Base-by-base conservation (phyloP, 1,140 invertebrate species). In the Anastatus disparis region DNA sequence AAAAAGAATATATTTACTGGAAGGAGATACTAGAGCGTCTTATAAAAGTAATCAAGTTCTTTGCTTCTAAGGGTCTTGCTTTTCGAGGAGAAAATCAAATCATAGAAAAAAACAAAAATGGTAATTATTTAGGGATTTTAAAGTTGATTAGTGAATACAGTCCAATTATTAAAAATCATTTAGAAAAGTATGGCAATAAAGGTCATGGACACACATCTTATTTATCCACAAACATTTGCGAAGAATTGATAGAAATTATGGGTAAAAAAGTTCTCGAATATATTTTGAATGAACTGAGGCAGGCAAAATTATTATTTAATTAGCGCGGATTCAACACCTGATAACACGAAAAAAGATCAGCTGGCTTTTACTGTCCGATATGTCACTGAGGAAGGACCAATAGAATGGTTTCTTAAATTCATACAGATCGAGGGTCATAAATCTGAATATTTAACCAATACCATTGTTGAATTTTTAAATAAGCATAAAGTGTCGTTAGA, bases 271-370 rank as follows among this genome's bases (percentile, higher is more conserved):
- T 79, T 3, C 24, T 72, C 44, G 48, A 71, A 22, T 55, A 61
- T 63, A 75, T 81, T 71, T 20, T 73, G 12, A 40, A 59, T 31
- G 73, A 77, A 64, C 7, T 81, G 26, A 77, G 75, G 75, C 29
- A 48, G 62, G 67, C 77, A 48, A 17, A 81, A 79, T 73, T 84
- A 82, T 72, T 84, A 75, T 74, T 77, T 75, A 15, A 74, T 81
- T 81, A 80, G 15, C 78, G 84, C 78, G 31, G 79, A 59, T 73
- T 75, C 3, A 79, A 85, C 70, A 67, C 78, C 44, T n/a, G n/a
- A 48, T 48, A 48, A 9, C 12, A 48, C 44, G 17, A n/a, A 48
- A n/a, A 20, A n/a, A 17, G 82, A 84, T 69, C 81, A 85, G 56
- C 74, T 84, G 9, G 78, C 77, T 40, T 35, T 78, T 20, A 71